A percentile compares a stretch with the other conserved stretches of the same genome.
Conservation (phyloP, 2,888 invertebrate genomes). For the Pollenia griseotomentosa region DNA sequence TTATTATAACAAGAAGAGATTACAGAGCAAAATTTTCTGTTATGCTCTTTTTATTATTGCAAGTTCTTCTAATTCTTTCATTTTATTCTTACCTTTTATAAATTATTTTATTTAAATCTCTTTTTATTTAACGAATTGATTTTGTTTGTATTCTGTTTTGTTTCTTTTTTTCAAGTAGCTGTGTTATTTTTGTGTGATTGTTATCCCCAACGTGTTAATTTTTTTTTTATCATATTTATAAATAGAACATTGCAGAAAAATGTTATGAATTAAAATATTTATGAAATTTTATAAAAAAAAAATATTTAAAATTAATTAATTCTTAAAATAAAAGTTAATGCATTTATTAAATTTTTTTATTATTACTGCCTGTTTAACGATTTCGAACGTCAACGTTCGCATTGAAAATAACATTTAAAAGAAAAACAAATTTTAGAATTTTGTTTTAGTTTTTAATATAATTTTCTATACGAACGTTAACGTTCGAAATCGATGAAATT, state of each 20-base stretch:
- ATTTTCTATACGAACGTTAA: too few species aligned
- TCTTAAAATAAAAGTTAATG: too few species aligned
- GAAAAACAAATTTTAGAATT: too few species aligned
- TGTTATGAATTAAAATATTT: background rate
- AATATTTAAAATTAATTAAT: background rate
- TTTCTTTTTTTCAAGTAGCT: background rate
- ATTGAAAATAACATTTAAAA: too few species aligned
- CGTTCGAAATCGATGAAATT: too few species aligned
- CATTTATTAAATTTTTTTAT: too few species aligned
- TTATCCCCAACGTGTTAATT: background rate
- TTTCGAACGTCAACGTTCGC: too few species aligned
- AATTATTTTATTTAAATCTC: background rate
- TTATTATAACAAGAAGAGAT: background rate
- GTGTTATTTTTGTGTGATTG: too few species aligned
- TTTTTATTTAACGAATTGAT: background rate
- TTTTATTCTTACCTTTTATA: background rate
- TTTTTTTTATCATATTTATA: conserved; percentile 8
- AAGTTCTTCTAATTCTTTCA: background rate
- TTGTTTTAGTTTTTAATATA: too few species aligned
- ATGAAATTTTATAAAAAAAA: background rate
- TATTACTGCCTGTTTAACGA: too few species aligned
- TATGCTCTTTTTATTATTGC: background rate
- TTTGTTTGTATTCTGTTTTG: background rate
- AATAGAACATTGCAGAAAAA: conserved; percentile 3
- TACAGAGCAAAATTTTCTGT: background rate